A percentile compares a stretch with the other conserved stretches of the same genome.
Conservation (phyloP, 2,797 vertebrate genomes). For the Kryptopterus vitreolus region DNA sequence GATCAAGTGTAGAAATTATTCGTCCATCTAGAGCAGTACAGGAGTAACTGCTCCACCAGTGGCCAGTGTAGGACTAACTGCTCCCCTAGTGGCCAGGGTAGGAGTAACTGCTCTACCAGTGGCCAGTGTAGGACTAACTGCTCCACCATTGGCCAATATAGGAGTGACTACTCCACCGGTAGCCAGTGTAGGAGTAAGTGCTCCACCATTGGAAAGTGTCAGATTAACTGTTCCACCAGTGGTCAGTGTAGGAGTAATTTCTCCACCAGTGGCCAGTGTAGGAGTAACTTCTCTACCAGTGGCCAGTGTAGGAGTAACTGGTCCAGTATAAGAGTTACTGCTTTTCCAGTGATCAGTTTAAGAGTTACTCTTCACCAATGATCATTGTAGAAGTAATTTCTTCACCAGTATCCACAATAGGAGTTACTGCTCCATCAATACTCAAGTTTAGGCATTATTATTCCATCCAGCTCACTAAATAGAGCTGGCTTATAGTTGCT, state of each 20-base stretch:
- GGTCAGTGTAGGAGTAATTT: neutral
- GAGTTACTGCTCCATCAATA: neutral
- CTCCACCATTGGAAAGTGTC: neutral
- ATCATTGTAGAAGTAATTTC: neutral
- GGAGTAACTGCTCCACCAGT: neutral
- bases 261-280: neutral
- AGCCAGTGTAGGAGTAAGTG: neutral
- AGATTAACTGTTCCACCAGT: neutral
- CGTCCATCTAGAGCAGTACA: too few species aligned
- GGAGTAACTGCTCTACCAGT: neutral
- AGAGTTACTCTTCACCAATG: neutral
- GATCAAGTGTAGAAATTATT: too few species aligned
- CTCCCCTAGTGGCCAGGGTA: neutral
- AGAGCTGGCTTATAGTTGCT: too few species aligned
- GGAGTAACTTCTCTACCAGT: neutral
- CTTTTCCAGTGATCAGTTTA: neutral
- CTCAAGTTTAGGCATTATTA: neutral
- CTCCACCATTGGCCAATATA: neutral
- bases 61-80: neutral
- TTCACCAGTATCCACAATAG: neutral
- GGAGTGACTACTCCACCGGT: neutral
- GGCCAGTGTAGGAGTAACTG: neutral
- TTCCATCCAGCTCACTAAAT: neutral
- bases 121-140: neutral
- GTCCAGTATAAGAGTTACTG: neutral